These are phyloP conservation scores for Aythya baeri DNA, from an alignment of 2,113 vertebrate genomes.

Conservation along the genomic window DNA sequence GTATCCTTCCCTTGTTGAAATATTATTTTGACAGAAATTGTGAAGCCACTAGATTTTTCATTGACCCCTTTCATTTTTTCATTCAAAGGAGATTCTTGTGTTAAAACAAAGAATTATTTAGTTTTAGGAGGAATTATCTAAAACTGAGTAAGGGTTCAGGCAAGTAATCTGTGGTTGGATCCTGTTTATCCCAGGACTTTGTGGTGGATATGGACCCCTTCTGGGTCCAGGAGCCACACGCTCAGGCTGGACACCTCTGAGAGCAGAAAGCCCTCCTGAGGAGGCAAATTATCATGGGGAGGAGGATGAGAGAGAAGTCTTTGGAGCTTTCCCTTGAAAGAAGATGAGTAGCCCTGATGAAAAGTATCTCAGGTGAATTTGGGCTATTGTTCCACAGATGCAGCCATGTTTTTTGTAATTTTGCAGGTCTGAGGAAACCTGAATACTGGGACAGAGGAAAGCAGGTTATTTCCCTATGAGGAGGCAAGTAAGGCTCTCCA, in stretches of 20 bases:
- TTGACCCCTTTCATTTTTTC: not conserved
- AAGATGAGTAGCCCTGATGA: not conserved
- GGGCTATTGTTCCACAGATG: not conserved
- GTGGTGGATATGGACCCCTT: rapidly evolving
- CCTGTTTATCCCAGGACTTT: not conserved
- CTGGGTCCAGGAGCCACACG: not conserved
- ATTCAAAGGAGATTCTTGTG: not conserved
- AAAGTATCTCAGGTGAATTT: not conserved
- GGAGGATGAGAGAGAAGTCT: not conserved
- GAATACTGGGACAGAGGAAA: not conserved
- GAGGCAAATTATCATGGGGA: not conserved
- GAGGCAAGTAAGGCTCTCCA: not conserved
- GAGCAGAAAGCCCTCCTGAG: not conserved
- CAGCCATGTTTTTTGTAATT: not conserved
- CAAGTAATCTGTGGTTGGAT: not conserved
- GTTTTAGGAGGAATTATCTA: not conserved
- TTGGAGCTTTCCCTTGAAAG: not conserved
- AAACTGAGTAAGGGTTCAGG: not conserved
- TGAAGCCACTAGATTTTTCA: not conserved
- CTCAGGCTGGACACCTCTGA: not conserved
- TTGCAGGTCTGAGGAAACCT: not conserved
- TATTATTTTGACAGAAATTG: not conserved
- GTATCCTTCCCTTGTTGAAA: not conserved
- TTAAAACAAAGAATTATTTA: not conserved
- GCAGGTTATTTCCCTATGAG: not conserved